These are phyloP conservation scores for Microplitis deprimator DNA, from an alignment of 2,888 invertebrate genomes.

Conservation along the genomic window DNA sequence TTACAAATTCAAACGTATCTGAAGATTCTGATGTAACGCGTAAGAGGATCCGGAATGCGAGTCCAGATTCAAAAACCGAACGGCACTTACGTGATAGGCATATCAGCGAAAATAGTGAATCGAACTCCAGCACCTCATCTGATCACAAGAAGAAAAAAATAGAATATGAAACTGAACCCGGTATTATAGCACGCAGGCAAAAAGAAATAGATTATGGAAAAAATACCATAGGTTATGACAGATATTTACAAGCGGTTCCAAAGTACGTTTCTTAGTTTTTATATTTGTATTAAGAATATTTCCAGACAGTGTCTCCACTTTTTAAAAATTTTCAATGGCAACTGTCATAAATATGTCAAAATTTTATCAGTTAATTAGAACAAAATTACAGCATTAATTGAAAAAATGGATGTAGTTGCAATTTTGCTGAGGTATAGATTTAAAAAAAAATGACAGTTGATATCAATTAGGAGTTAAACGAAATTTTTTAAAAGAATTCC, in stretches of 20 bases:
- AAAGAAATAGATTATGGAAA: constrained; percentile 97
- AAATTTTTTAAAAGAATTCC: too few relatives aligned
- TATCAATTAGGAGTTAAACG: too few relatives aligned
- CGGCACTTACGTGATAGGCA: not conserved
- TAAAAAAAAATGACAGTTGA: too few relatives aligned
- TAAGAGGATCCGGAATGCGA: not conserved
- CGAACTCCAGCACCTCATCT: constrained; percentile 64
- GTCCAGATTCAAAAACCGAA: not conserved
- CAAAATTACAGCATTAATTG: too few relatives aligned
- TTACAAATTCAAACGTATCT: not conserved
- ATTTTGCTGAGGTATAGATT: too few relatives aligned
- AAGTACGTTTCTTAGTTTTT: constrained; percentile 74
- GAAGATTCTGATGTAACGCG: not conserved
- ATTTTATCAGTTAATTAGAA: too few relatives aligned
- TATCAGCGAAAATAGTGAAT: constrained; percentile 59
- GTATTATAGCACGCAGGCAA: constrained; percentile 82
- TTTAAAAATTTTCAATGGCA: too few relatives aligned
- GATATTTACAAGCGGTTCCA: constrained; percentile 80
- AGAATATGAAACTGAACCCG: constrained; percentile 81
- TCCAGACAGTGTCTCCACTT: too few relatives aligned
- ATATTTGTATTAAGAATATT: not conserved
- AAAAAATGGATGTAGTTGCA: too few relatives aligned
- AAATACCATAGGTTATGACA: constrained; percentile 89
- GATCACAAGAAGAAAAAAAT: constrained; percentile 53
- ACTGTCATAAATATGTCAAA: too few relatives aligned